Base-by-base conservation (phyloP, 2,797 vertebrate genomes). In the Anguilla anguilla region DNA sequence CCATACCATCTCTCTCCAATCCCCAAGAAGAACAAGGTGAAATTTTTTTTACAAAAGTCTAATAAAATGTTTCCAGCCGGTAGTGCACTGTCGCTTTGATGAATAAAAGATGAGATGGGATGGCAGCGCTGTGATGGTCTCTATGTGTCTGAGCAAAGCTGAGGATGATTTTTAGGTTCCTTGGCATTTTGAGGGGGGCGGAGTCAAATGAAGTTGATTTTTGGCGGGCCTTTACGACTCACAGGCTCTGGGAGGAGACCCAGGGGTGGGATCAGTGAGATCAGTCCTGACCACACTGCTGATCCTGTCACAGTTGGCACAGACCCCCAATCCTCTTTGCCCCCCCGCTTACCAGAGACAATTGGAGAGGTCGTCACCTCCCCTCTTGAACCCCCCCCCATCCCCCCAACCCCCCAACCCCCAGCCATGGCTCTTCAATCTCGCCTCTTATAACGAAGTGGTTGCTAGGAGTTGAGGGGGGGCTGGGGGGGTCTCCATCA, bases 401-500 rank as follows among this genome's bases (percentile, higher is more conserved):
- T 46, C 43, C 5, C 43, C 43, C 43, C 43, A 46, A 5, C 43
- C 43, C 43, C 11, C 39, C 1, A 31, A 83, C 22, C 43, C 35
- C 69, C 28, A 72, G n/a, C 35, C 39, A 79, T 57, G 57, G n/a
- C 59, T 64, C 15, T 77, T 67, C 59, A 49, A 59, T 59, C 49
- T 79, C 31, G 10, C 43, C 49, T 59, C 22, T 25, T 46, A 3
- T 25, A 64, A 82, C 15, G 55, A 25, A 25, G 55, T 10, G 51
- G 69, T 35, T 79, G 81, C 35, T 17, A 25, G 55, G n/a, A 69
- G 64, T 3, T 69, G 25, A 51, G 85, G 85, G 89, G 55, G n/a
- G 28, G 64, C 25, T 69, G 25, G 69, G 85, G 69, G 85, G 89
- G 88, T 87, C 92, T 90, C 91, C 89, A 91, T 92, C 91, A 91